phyloP scores from a whole-genome alignment of 2,888 invertebrate genomes.

The Crematogaster levior region DNA sequence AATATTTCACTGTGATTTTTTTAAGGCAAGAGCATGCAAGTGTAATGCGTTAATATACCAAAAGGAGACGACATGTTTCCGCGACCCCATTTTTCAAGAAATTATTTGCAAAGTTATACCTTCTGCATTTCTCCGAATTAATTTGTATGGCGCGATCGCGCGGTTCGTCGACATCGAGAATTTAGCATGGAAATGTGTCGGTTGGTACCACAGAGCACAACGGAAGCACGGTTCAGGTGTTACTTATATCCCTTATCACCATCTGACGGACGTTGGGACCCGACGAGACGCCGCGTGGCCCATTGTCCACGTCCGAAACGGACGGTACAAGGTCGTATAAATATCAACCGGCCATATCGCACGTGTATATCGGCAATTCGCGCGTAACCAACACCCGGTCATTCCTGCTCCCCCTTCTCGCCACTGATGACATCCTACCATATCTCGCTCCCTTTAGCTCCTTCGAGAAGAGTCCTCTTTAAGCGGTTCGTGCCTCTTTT shows the following conservation, averaged over 20 bases:
- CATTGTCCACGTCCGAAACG: slow-evolving; percentile 81
- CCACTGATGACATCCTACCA: slow-evolving; percentile 29
- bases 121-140: slow-evolving; percentile 10
- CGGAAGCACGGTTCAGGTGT: slow-evolving; percentile 82
- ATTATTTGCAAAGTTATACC: background rate
- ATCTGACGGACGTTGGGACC: slow-evolving; percentile 71
- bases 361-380: slow-evolving; percentile 64
- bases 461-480: slow-evolving; percentile 42
- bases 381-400: slow-evolving; percentile 56
- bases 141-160: slow-evolving; percentile 1
- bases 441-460: slow-evolving; percentile 61
- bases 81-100: background rate
- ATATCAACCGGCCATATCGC: slow-evolving; percentile 66
- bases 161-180: slow-evolving; percentile 44
- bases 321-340: slow-evolving; percentile 78
- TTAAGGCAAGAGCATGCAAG: background rate
- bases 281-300: slow-evolving; percentile 74
- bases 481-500: slow-evolving; percentile 67
- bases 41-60: background rate
- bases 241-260: slow-evolving; percentile 82
- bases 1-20: background rate
- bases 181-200: slow-evolving; percentile 41
- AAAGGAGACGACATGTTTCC: background rate
- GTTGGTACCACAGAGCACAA: slow-evolving; percentile 48
- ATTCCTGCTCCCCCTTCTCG: slow-evolving; percentile 26